Conservation (phyloP, 2,797 vertebrate genomes). For the Euthynnus affinis region DNA sequence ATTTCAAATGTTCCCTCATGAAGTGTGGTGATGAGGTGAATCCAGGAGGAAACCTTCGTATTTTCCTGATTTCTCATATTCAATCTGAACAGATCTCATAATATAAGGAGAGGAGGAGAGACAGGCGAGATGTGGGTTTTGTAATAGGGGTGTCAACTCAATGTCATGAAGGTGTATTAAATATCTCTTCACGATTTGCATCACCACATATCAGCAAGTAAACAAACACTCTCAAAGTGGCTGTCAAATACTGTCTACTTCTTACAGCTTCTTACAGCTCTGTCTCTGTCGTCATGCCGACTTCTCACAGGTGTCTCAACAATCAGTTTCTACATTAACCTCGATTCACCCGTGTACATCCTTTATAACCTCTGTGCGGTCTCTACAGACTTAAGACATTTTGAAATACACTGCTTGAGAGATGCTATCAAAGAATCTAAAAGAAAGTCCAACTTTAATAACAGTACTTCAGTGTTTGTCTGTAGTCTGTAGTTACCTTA, state of each 20-base stretch:
- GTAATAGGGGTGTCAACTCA: neutral
- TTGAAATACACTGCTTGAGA: neutral
- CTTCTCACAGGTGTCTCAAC: neutral
- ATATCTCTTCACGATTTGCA: neutral
- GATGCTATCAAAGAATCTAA: neutral
- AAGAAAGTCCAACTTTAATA: neutral
- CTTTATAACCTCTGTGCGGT: too few relatives aligned
- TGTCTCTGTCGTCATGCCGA: too few relatives aligned
- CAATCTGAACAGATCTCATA: too few relatives aligned
- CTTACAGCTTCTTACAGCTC: too few relatives aligned
- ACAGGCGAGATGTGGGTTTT: neutral
- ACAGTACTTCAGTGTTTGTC: neutral
- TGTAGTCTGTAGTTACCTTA: too few relatives aligned
- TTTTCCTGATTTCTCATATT: neutral
- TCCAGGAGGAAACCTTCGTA: constrained; percentile 20
- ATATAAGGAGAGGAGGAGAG: too few relatives aligned
- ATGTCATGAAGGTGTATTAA: neutral
- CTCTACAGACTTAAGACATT: neutral
- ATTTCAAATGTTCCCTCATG: constrained; percentile 2
- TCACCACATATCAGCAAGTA: neutral
- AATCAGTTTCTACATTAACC: neutral
- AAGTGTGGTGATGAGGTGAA: constrained; percentile 6
- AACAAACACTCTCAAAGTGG: neutral
- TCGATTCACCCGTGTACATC: neutral
- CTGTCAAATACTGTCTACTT: neutral